Conservation (phyloP, 2,797 vertebrate genomes). For the Harpagifer antarcticus region DNA sequence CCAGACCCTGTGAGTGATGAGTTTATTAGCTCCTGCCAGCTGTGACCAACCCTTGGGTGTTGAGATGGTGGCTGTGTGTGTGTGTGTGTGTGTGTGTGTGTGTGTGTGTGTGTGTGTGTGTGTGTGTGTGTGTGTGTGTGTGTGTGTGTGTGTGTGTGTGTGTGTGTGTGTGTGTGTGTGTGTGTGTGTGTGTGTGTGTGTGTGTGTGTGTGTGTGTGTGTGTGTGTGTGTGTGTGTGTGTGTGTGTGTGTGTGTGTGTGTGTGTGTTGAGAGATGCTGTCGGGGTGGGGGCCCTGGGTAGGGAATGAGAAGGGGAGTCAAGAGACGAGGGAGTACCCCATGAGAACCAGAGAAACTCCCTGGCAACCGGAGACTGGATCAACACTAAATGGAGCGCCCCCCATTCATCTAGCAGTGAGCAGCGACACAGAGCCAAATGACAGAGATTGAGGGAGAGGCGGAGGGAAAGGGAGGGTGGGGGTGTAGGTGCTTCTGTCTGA, state of each 20-base stretch:
- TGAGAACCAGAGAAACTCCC: slow-evolving; percentile 78
- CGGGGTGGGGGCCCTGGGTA: slow-evolving; percentile 13
- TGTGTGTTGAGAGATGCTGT: slow-evolving; percentile 29
- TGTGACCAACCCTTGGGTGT: slow-evolving; percentile 81
- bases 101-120: no score
- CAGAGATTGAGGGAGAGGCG: slow-evolving; percentile 37
- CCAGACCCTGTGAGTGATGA: slow-evolving; percentile 76
- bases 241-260: no score
- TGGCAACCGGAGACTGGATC: slow-evolving; percentile 74
- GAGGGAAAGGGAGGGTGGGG: not conserved
- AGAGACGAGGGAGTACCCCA: slow-evolving; percentile 60
- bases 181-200: no score
- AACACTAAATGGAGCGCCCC: slow-evolving; percentile 66
- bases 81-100: no score
- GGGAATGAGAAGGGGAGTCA: slow-evolving; percentile 13
- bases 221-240: slow-evolving; percentile 24
- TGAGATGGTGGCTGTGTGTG: slow-evolving; percentile 10
- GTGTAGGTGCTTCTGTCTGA: slow-evolving; percentile 9
- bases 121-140: no score
- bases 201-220: slow-evolving; percentile 16
- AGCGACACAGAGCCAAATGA: slow-evolving; percentile 58
- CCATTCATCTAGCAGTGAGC: slow-evolving; percentile 55
- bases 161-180: no score
- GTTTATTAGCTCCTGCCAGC: slow-evolving; percentile 85
- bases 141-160: no score